Conservation (phyloP, 2,888 invertebrate species). For the Caenorhabditis doughertyi region DNA sequence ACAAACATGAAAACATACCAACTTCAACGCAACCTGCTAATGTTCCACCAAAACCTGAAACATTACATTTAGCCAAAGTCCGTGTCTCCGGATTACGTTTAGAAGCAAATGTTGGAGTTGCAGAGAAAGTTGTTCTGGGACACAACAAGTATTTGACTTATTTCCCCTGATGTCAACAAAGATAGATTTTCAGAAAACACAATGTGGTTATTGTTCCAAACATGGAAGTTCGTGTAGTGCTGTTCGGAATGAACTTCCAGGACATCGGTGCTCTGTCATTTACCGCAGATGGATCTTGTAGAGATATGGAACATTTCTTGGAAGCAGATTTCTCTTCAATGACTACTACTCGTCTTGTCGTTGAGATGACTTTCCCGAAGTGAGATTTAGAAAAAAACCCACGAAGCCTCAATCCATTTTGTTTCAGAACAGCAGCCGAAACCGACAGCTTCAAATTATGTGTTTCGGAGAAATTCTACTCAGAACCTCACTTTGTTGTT, state of each 20-base stretch:
- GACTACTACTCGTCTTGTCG: conserved; percentile 29
- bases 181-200: conserved; percentile 37
- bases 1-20: not conserved
- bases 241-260: conserved; percentile 54
- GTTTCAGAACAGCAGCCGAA: conserved; percentile 8
- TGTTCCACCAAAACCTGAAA: conserved; percentile 13
- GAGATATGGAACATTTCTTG: conserved; percentile 30
- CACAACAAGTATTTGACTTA: conserved; percentile 26
- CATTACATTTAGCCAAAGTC: conserved; percentile 35
- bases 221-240: conserved; percentile 30
- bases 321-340: conserved; percentile 55
- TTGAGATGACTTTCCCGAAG: conserved; percentile 34
- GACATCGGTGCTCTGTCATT: conserved; percentile 49
- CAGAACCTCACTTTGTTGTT: conserved; percentile 13
- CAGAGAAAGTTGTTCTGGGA: conserved; percentile 48
- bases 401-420: not conserved
- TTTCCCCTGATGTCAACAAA: not conserved
- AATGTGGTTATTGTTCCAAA: conserved; percentile 41
- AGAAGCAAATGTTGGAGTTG: not conserved
- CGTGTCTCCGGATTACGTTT: conserved; percentile 40
- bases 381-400: not conserved
- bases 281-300: conserved; percentile 47
- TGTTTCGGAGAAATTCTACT: conserved; percentile 46
- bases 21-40: not conserved
- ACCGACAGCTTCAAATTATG: conserved; percentile 35